Evolutionary conservation across 37 sponge, comb jelly and placozoan species (phyloP).

Genomic region (Mnemiopsis leidyi): DNA sequence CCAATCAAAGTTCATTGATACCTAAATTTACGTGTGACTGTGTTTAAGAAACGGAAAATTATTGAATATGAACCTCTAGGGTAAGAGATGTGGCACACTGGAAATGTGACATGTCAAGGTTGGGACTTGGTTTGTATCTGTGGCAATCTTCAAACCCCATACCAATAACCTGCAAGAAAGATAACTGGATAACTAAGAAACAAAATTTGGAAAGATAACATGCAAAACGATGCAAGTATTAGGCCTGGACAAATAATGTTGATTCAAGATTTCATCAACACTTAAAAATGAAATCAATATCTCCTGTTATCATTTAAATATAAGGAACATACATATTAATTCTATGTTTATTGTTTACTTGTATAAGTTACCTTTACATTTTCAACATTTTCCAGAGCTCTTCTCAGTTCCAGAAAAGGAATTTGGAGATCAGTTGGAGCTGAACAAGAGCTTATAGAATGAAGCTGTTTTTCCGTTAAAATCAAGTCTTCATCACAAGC

Average conservation of each 20-base stretch:
- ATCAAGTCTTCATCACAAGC: constrained; percentile 27
- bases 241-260: not conserved
- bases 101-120: constrained; percentile 3
- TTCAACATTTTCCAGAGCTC: not conserved
- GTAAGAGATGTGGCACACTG: not conserved
- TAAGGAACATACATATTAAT: not conserved
- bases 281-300: no score
- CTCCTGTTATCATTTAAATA: not conserved
- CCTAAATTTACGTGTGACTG: no score
- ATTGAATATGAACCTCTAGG: constrained; percentile 36
- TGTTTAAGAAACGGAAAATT: no score
- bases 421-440: not conserved
- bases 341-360: no score
- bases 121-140: constrained; percentile 24
- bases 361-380: not conserved
- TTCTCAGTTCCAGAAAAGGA: constrained; percentile 2
- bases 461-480: constrained; percentile 33
- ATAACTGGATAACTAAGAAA: no score
- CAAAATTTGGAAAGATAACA: not conserved
- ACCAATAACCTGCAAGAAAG: not conserved
- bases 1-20: no score
- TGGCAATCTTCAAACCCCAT: not conserved
- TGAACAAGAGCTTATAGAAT: not conserved
- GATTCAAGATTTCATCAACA: no score
- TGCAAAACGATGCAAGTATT: not conserved